Conservation (phyloP, 2,797 vertebrate species). For the Peromyscus eremicus region DNA sequence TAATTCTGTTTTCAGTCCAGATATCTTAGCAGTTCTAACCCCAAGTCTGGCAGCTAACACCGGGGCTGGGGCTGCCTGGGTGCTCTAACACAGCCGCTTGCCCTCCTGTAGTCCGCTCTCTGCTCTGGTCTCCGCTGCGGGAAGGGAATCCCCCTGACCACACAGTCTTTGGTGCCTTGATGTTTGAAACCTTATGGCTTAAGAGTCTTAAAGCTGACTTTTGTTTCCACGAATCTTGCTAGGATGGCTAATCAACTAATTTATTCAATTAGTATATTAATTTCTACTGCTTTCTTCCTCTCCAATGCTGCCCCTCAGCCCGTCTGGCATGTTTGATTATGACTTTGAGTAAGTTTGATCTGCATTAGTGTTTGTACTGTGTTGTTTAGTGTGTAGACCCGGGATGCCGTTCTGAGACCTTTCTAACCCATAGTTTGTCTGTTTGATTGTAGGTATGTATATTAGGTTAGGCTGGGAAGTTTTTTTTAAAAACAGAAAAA, state of each 20-base stretch:
- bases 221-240: constrained; percentile 85
- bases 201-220: constrained; percentile 82
- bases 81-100: constrained; percentile 62
- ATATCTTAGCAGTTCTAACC: constrained; percentile 60
- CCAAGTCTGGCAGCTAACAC: constrained; percentile 67
- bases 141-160: constrained; percentile 77
- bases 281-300: constrained; percentile 97
- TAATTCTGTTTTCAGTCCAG: constrained; percentile 61
- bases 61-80: constrained; percentile 8
- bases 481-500: constrained; percentile 92
- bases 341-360: constrained; percentile 99
- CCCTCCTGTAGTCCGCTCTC: not conserved
- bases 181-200: constrained; percentile 76
- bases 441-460: constrained; percentile 92
- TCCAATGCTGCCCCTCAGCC: constrained; percentile 97
- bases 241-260: constrained; percentile 91
- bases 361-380: constrained; percentile 93
- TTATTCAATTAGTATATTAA: constrained; percentile 94
- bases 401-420: constrained; percentile 83
- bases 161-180: constrained; percentile 69
- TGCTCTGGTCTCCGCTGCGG: constrained; percentile 59
- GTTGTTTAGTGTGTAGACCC: constrained; percentile 89
- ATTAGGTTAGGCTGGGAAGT: constrained; percentile 90
- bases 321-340: constrained; percentile 99
- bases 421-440: constrained; percentile 91